phyloP scores from a whole-genome alignment of 2,888 invertebrate genomes.

The Athalia circularis region DNA sequence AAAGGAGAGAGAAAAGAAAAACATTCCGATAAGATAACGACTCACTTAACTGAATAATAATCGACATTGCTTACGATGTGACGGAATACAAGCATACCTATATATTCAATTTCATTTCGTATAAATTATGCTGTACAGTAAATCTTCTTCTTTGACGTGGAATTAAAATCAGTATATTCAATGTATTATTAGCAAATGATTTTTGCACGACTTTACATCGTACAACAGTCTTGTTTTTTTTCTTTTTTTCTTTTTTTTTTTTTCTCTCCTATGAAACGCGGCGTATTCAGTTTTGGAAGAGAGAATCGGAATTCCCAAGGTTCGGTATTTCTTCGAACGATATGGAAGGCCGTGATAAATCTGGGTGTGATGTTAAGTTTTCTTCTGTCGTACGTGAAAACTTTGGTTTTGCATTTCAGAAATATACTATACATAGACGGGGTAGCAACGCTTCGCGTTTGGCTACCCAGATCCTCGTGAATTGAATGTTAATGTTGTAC shows the following conservation, averaged over 20 bases:
- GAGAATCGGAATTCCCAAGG: too few relatives aligned
- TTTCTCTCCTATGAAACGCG: too few relatives aligned
- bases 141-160: too few relatives aligned
- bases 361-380: not conserved
- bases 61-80: not conserved
- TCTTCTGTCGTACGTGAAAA: conserved; percentile 16
- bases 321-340: too few relatives aligned
- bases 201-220: too few relatives aligned
- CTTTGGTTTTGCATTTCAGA: conserved; percentile 23
- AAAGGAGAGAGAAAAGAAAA: not conserved
- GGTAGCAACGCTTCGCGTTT: conserved; percentile 3
- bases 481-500: conserved; percentile 52
- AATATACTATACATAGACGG: not conserved
- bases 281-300: too few relatives aligned
- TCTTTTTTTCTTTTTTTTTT: too few relatives aligned
- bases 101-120: not conserved
- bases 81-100: not conserved
- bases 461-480: conserved; percentile 8
- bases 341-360: not conserved
- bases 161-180: too few relatives aligned
- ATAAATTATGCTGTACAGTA: too few relatives aligned
- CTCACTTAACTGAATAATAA: conserved; percentile 36
- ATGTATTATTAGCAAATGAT: too few relatives aligned
- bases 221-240: not conserved
- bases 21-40: conserved; percentile 33